Percentiles rank a stretch among this genome's conserved stretches.
These are phyloP conservation scores for Nycticryphes semicollaris DNA, from an alignment of 2,113 vertebrate species.

Conservation along the genomic window DNA sequence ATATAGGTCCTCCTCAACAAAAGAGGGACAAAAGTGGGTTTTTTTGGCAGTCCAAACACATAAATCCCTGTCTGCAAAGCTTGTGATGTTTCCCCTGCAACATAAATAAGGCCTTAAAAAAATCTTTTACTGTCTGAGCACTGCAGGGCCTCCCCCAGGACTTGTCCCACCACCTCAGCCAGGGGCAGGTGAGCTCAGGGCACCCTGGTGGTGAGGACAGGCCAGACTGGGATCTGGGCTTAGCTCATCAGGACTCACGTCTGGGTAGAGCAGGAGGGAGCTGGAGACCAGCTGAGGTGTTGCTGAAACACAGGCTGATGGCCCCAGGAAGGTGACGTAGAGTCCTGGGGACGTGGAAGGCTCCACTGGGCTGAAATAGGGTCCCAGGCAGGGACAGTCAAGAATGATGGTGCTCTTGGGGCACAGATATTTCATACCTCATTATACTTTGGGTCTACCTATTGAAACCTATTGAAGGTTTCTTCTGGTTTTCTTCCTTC, in stretches of 20 bases:
- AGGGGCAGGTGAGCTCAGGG: not conserved
- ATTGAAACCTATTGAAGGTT: fast-evolving
- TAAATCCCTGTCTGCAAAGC: not conserved
- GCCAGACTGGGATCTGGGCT: not conserved
- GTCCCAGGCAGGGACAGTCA: not conserved
- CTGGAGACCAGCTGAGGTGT: not conserved
- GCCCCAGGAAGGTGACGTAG: not conserved
- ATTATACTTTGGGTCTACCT: not conserved
- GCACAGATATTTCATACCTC: not conserved
- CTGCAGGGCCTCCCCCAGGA: fast-evolving
- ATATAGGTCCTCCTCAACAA: not conserved
- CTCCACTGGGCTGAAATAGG: not conserved
- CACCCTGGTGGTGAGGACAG: not conserved
- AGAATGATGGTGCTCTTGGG: not conserved
- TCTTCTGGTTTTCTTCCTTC: too few species aligned
- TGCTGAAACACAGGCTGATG: not conserved
- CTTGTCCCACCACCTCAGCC: not conserved
- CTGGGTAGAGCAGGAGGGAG: not conserved
- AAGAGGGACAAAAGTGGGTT: not conserved
- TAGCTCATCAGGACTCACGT: not conserved
- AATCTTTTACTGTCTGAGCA: not conserved
- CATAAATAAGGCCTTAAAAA: not conserved
- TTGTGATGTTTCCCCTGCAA: too few species aligned
- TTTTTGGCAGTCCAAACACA: not conserved
- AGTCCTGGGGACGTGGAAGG: not conserved